Evolutionary conservation across 2,113 vertebrate genomes (phyloP), one percentile per base, ranked within the genome.

Genomic region (Entomyzon cyanotis): DNA sequence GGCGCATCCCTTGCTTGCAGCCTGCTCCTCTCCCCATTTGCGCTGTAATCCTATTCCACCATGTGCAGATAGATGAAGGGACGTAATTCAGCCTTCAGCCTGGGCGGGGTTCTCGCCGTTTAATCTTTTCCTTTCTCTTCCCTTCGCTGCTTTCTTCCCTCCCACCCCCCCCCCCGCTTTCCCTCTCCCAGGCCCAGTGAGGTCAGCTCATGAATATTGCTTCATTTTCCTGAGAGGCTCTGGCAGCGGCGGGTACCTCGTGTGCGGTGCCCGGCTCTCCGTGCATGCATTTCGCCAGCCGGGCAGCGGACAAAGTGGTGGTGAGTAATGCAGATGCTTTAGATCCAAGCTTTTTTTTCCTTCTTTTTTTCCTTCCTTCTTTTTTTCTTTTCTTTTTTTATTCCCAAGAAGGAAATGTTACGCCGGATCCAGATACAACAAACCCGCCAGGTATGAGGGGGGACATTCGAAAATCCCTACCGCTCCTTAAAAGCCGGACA

Each of bases 191-290:
- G 87, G 94, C 92, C 78, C 56, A 22, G 94, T 97, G 97, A 97
- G 97, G 96, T 97, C 97, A 97, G 97, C 97, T 95, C 93, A 86
- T 93, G 96, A 97, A 96, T 96, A 95, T 55, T 67, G 53, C 96
- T 89, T 96, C 97, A 95, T 96, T 98, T 96, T 91, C 92, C 82
- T 89, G 90, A 94, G 89, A 87, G 86, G 84, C 94, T 95, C 91
- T 74, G 96, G 92, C 95, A 89, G 97, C 12, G 90, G 90, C 50
- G 96, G 95, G 95, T 86, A 93, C 96, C 93, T 79, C 84, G 67
- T 67, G 89, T 37, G 89, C 55, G 30, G 79, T 69, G 70, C 55
- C 70, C 70, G 47, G 70, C 79, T 30, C 46, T 15, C 69, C 5
- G 87, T 93, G 88, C 49, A 91, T 77, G 93, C 46, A 15, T 96